Percentiles rank a stretch among this genome's conserved stretches.
phyloP scores from a whole-genome alignment of 1,140 invertebrate species.

The Pogonognathellus flavescens region DNA sequence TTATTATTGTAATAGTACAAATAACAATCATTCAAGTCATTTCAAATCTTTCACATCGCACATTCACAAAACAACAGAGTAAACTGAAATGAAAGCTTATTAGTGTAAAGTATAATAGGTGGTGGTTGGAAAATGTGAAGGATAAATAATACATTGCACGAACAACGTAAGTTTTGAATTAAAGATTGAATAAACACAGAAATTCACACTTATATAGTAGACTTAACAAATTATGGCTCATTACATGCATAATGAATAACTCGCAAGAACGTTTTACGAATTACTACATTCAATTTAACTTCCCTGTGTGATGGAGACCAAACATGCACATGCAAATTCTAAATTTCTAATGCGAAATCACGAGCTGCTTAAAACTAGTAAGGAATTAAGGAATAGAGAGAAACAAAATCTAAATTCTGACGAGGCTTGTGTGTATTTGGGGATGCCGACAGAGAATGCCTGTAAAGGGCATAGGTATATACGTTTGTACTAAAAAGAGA shows the following conservation, averaged over 20 bases:
- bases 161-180: too few relatives aligned
- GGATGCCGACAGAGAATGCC: not conserved
- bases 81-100: slow-evolving; percentile 46
- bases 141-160: too few relatives aligned
- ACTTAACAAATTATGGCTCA: slow-evolving; percentile 58
- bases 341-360: slow-evolving; percentile 37
- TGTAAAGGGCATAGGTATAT: too few relatives aligned
- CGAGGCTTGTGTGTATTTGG: not conserved
- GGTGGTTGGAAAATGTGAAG: not conserved
- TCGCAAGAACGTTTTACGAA: not conserved
- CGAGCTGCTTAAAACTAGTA: slow-evolving; percentile 1
- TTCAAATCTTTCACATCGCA: slow-evolving; percentile 19
- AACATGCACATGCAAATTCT: slow-evolving; percentile 51
- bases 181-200: slow-evolving; percentile 49
- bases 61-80: too few relatives aligned
- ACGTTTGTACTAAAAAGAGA: too few relatives aligned
- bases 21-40: slow-evolving; percentile 44
- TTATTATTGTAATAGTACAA: not conserved
- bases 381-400: too few relatives aligned
- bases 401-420: too few relatives aligned
- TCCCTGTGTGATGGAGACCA: slow-evolving; percentile 25
- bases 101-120: not conserved
- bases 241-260: slow-evolving; percentile 59
- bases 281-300: slow-evolving; percentile 26
- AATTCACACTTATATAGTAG: slow-evolving; percentile 61